Percentiles rank a stretch among this genome's conserved stretches.
phyloP scores from a whole-genome alignment of 2,888 invertebrate species.

The Epistrophe eligans region DNA sequence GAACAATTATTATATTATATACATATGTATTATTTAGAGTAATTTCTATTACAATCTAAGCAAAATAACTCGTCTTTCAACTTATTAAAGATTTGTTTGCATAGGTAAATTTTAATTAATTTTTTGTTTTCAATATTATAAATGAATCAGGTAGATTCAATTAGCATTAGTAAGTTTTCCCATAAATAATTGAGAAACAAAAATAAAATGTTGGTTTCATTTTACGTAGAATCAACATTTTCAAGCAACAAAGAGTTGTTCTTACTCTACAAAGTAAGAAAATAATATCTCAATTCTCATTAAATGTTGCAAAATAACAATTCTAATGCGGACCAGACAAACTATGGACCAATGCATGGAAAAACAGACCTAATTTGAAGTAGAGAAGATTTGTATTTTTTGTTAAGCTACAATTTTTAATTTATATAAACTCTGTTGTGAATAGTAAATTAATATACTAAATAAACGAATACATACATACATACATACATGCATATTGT shows the following conservation, averaged over 20 bases:
- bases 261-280: constrained; percentile 3
- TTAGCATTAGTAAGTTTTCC: constrained; percentile 1
- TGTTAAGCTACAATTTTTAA: no score
- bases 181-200: background rate
- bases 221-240: background rate
- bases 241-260: no score
- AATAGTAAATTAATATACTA: no score
- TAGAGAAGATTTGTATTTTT: background rate
- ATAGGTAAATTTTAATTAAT: background rate
- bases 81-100: background rate
- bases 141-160: background rate
- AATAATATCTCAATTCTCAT: background rate
- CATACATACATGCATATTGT: no score
- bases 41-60: background rate
- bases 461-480: no score
- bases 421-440: no score
- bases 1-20: background rate
- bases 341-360: background rate
- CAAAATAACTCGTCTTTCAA: background rate
- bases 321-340: background rate
- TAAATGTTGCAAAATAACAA: background rate
- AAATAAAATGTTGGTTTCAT: background rate
- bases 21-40: background rate
- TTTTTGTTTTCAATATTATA: background rate
- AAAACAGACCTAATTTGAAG: background rate